A percentile compares a stretch with the other conserved stretches of the same genome.
Evolutionary conservation across 1,140 invertebrate genomes (phyloP).

Genomic region (Rhizoglyphus robini): DNA sequence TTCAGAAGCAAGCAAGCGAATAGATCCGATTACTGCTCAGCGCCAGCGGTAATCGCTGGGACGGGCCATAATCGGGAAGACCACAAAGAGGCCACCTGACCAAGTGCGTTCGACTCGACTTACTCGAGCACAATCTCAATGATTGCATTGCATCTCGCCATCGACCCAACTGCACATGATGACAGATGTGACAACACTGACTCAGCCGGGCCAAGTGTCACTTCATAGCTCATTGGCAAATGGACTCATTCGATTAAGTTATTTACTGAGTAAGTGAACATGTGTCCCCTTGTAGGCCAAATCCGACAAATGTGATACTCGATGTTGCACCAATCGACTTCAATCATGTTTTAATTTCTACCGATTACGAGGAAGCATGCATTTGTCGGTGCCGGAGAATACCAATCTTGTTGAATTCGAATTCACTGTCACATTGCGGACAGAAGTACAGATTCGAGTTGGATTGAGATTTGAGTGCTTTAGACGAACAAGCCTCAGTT

Average conservation of each 20-base stretch:
- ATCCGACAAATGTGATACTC: not conserved
- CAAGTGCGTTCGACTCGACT: not conserved
- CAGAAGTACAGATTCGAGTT: not conserved
- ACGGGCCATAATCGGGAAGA: not conserved
- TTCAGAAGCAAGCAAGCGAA: not conserved
- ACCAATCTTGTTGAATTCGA: not conserved
- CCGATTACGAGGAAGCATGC: not conserved
- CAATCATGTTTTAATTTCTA: no score
- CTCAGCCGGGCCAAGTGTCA: not conserved
- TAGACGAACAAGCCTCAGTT: not conserved
- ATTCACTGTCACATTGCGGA: not conserved
- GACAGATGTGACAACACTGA: not conserved
- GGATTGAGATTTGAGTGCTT: not conserved
- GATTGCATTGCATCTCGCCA: not conserved
- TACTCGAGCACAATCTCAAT: not conserved
- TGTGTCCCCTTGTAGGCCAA: not conserved
- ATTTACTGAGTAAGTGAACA: constrained; percentile 9
- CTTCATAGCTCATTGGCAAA: not conserved
- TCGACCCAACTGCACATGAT: not conserved
- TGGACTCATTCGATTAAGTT: constrained; percentile 6
- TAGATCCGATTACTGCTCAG: constrained; percentile 10
- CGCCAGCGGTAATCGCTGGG: no score
- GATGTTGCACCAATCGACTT: not conserved
- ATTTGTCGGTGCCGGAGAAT: constrained; percentile 1
- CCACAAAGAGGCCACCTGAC: not conserved